phyloP scores from a whole-genome alignment of 2,888 invertebrate genomes.

The Lithosia quadra region DNA sequence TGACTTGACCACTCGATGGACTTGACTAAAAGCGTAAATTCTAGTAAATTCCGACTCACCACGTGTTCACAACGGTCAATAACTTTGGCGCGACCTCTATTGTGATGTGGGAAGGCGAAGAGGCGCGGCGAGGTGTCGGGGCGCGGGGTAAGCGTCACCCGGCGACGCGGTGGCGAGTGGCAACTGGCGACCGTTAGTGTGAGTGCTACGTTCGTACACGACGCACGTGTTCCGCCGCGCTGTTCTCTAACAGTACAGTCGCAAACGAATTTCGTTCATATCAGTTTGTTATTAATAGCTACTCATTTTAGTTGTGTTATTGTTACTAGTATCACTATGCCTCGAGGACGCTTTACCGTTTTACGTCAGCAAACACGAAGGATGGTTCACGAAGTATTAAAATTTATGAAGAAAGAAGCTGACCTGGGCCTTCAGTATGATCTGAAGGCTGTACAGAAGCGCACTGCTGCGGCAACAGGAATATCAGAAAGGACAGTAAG shows the following conservation, averaged over 20 bases:
- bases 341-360: neutral
- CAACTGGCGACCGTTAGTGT: neutral
- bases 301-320: neutral
- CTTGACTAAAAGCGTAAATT: too few relatives aligned
- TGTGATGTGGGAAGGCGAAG: too few relatives aligned
- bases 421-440: slow-evolving; percentile 26
- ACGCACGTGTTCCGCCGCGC: neutral
- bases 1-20: too few relatives aligned
- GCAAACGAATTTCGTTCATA: neutral
- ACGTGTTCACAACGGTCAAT: too few relatives aligned
- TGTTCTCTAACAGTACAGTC: neutral
- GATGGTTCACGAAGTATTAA: slow-evolving; percentile 30
- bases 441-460: slow-evolving; percentile 32
- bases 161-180: too few relatives aligned
- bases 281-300: too few relatives aligned
- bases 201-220: neutral
- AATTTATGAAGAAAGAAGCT: slow-evolving; percentile 38
- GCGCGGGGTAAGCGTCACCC: too few relatives aligned
- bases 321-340: neutral
- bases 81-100: too few relatives aligned
- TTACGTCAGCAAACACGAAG: slow-evolving; percentile 11
- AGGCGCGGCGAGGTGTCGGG: too few relatives aligned
- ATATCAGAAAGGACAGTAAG: slow-evolving; percentile 30
- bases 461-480: slow-evolving; percentile 36
- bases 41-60: too few relatives aligned